A percentile compares a stretch with the other conserved stretches of the same genome.
These are phyloP conservation scores for Cyanoderma ruficeps DNA, from an alignment of 2,113 vertebrate species.

Conservation along the genomic window DNA sequence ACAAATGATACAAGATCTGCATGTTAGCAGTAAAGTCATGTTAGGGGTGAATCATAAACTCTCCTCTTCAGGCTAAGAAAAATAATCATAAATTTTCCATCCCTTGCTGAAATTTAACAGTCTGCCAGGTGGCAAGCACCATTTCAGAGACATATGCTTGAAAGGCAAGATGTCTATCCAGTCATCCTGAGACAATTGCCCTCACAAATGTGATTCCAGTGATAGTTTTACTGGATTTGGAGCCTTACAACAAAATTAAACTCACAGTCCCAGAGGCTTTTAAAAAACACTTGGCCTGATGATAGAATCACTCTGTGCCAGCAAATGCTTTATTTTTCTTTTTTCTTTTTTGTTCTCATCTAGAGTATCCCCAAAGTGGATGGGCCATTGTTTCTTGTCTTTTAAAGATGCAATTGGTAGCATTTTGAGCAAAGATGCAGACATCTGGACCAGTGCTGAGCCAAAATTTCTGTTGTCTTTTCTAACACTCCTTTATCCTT, in stretches of 20 bases:
- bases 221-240: neutral
- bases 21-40: neutral
- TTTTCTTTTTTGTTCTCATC: neutral
- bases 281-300: neutral
- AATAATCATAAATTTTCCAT: neutral
- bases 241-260: neutral
- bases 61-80: neutral
- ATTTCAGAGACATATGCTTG: conserved; percentile 23
- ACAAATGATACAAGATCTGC: neutral
- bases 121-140: conserved; percentile 28
- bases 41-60: neutral
- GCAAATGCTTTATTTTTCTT: neutral
- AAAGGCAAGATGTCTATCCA: neutral
- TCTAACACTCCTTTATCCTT: neutral
- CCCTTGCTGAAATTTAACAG: neutral
- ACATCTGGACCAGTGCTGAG: conserved; percentile 11
- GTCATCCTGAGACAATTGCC: conserved; percentile 6
- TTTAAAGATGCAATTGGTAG: neutral
- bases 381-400: neutral
- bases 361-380: neutral
- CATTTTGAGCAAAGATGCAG: neutral
- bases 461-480: conserved; percentile 5
- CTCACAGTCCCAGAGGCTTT: conserved; percentile 6
- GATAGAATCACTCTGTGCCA: neutral
- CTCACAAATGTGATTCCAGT: conserved; percentile 10